Base-by-base conservation (phyloP, 2,888 invertebrate genomes). In the Melangyna quadrimaculata region DNA sequence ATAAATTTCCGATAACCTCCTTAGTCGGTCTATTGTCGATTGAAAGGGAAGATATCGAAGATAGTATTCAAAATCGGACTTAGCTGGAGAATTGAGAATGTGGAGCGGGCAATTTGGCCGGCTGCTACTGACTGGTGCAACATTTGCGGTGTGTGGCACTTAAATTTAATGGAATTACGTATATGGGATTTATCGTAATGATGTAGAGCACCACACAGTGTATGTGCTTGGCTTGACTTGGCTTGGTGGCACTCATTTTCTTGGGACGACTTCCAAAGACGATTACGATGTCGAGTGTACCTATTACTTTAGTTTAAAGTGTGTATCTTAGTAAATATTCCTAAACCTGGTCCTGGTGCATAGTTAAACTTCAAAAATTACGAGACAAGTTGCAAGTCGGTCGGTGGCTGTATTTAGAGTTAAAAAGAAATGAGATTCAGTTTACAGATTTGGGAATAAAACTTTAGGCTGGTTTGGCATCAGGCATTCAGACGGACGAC, bases 111-210 rank as follows among this genome's bases (percentile, higher is more conserved):
- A 12, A 32, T 65, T 48, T 35, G 70, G 43, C 51, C 55, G 57
- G 77, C 61, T 83, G 71, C 77, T 59, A 59, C 55, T 72, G 75
- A 67, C 71, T 51, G 51, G 72, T 48, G 51, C 59, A 74, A 87
- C 87, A 87, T 87, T 79, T 78, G 72, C 67, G 73, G 83, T 79
- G 71, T 87, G 87, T 37, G 59, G 59, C 88, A 89, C 86, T 86
- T 81, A 86, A 86, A 86, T 86, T 86, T 86, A 86, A 86, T 86
- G 86, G 86, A 81, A 86, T 81, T 81, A 81, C 86, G 79, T 79
- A 72, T 73, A 79, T 74, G 80, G 84, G 63, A 59, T 73, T 86
- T 73, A 70, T 81, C 86, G 86, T 80, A 86, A 77, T 86, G 86
- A 86, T 86, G 80, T 86, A 70, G 86, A 78, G 84, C 75, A 81